These are phyloP conservation scores for Lithodes maja DNA, from an alignment of 2,888 invertebrate species.

Conservation along the genomic window DNA sequence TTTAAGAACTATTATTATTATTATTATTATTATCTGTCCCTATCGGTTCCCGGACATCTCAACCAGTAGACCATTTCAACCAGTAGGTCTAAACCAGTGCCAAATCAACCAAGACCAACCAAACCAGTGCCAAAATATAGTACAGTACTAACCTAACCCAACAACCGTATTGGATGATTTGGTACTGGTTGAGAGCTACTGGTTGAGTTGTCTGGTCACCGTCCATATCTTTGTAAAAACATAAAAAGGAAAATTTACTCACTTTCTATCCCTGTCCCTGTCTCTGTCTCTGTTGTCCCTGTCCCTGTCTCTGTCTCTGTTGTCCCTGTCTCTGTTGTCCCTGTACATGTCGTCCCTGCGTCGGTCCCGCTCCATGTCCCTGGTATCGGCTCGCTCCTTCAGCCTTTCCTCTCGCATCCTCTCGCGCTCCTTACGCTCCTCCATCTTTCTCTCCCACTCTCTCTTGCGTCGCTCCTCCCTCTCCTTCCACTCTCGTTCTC, in stretches of 20 bases:
- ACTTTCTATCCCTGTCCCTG: slow-evolving; percentile 47
- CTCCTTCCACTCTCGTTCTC: slow-evolving; percentile 64
- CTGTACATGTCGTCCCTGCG: slow-evolving; percentile 34
- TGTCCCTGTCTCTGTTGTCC: slow-evolving; percentile 38
- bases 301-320: slow-evolving; percentile 50
- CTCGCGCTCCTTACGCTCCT: slow-evolving; percentile 67
- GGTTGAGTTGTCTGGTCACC: too few species aligned
- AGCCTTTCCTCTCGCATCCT: slow-evolving; percentile 59
- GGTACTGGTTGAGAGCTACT: too few species aligned
- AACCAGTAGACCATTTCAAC: too few species aligned
- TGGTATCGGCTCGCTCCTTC: slow-evolving; percentile 54
- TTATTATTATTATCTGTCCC: too few species aligned
- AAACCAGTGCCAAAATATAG: too few species aligned
- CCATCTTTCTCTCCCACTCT: slow-evolving; percentile 69
- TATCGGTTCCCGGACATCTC: too few species aligned
- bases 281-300: background rate
- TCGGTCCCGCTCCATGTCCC: slow-evolving; percentile 55
- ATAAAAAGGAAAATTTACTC: slow-evolving; percentile 1
- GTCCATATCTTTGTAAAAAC: too few species aligned
- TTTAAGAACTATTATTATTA: too few species aligned
- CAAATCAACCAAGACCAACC: too few species aligned
- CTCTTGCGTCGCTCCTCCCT: slow-evolving; percentile 64
- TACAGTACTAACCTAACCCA: too few species aligned
- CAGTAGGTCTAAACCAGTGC: too few species aligned
- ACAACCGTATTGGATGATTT: too few species aligned